Conservation (phyloP, 2,113 vertebrate genomes). For the Thunnus thynnus region DNA sequence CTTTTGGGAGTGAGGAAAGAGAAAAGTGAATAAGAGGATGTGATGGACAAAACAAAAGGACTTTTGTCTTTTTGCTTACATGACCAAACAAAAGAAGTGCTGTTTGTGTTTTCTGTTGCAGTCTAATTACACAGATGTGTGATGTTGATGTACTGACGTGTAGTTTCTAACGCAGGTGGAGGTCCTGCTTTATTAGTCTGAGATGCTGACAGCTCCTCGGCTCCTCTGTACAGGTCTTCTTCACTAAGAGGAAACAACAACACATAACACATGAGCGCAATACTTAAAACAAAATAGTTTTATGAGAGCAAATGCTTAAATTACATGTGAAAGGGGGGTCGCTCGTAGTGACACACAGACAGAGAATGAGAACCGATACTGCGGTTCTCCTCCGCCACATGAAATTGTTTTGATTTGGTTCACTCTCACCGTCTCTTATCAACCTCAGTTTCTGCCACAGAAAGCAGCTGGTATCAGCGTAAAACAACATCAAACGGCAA, state of each 20-base stretch:
- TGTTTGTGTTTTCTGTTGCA: slow-evolving; percentile 8
- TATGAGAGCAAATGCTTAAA: too few species aligned
- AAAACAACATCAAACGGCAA: too few species aligned
- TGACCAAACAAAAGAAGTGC: background rate
- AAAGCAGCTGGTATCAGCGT: too few species aligned
- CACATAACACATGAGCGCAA: background rate
- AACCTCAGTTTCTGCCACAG: too few species aligned
- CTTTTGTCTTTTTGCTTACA: background rate
- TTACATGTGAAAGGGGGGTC: too few species aligned
- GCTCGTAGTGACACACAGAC: too few species aligned
- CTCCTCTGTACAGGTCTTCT: slow-evolving; percentile 83
- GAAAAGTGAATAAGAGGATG: background rate
- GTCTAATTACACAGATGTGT: background rate
- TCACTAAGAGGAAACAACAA: slow-evolving; percentile 58
- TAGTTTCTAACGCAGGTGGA: slow-evolving; percentile 41
- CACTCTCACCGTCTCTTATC: too few species aligned
- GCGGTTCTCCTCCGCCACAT: too few species aligned
- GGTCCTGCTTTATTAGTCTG: slow-evolving; percentile 27
- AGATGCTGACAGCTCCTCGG: slow-evolving; percentile 73
- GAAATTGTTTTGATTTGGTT: too few species aligned
- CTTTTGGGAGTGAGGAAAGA: slow-evolving; percentile 43
- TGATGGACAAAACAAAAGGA: background rate
- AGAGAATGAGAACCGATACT: too few species aligned
- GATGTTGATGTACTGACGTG: slow-evolving; percentile 61
- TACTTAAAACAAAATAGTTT: too few species aligned